phyloP scores from a whole-genome alignment of 2,113 vertebrate genomes.

The Vanacampus margaritifer region DNA sequence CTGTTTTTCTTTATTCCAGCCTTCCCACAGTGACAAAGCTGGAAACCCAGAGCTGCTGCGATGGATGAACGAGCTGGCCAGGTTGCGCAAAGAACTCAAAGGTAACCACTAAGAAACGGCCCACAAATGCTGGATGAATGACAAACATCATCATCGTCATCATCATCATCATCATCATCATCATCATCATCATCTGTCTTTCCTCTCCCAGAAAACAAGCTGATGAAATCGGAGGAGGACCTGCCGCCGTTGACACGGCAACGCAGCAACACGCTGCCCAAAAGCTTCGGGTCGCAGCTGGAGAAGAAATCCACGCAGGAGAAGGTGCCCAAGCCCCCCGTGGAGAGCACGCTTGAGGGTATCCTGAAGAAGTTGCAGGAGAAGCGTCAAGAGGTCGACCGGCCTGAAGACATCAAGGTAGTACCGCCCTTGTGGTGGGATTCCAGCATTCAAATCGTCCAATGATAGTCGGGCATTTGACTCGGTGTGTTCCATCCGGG shows the following conservation, averaged over 20 bases:
- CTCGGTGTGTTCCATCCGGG: constrained; percentile 3
- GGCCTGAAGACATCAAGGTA: constrained; percentile 95
- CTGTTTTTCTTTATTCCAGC: constrained; percentile 68
- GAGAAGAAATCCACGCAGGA: constrained; percentile 85
- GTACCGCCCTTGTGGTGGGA: not conserved
- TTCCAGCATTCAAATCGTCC: not conserved
- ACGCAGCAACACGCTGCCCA: constrained; percentile 95
- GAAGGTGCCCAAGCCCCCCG: constrained; percentile 80
- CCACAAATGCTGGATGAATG: not conserved
- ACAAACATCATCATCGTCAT: not conserved
- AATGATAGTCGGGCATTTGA: not conserved
- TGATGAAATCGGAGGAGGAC: constrained; percentile 90
- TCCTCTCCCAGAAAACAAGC: constrained; percentile 78
- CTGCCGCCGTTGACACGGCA: constrained; percentile 85
- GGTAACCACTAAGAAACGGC: constrained; percentile 61
- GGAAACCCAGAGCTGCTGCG: constrained; percentile 90
- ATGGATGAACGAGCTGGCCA: constrained; percentile 93
- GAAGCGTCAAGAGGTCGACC: constrained; percentile 82
- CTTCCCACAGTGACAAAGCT: constrained; percentile 94
- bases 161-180: no score
- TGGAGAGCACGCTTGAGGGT: constrained; percentile 84
- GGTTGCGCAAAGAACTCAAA: constrained; percentile 92
- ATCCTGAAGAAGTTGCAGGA: constrained; percentile 89
- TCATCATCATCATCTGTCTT: not conserved
- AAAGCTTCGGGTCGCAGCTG: constrained; percentile 95